phyloP scores from a whole-genome alignment of 2,888 invertebrate genomes.

The Alsophila aescularia region DNA sequence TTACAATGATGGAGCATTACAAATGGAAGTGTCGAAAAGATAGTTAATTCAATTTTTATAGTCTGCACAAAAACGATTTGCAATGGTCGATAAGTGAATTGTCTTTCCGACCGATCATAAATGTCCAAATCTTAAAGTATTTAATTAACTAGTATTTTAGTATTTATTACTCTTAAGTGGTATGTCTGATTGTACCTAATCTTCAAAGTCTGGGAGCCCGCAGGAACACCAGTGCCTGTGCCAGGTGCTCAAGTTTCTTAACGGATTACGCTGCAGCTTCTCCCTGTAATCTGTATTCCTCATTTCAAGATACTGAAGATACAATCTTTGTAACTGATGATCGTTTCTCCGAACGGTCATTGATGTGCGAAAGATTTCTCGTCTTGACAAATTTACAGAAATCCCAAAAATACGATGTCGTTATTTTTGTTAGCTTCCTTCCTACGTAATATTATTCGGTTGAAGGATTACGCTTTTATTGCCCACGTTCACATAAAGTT shows the following conservation, averaged over 20 bases:
- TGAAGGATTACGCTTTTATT: conserved; percentile 35
- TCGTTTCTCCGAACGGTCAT: not conserved
- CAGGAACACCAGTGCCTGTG: no score
- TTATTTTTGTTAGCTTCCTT: conserved; percentile 9
- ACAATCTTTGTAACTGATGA: no score
- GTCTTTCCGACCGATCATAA: conserved; percentile 16
- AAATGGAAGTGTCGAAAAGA: conserved; percentile 34
- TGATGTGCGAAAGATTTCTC: not conserved
- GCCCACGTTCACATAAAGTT: conserved; percentile 23
- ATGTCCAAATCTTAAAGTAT: not conserved
- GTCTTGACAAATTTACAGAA: not conserved
- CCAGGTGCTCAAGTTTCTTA: no score
- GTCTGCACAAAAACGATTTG: conserved; percentile 36
- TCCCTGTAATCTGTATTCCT: not conserved
- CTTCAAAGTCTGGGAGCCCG: no score
- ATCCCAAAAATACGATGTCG: conserved; percentile 2
- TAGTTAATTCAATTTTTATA: conserved; percentile 32
- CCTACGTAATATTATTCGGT: conserved; percentile 24
- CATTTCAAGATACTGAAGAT: no score
- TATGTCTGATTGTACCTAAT: no score
- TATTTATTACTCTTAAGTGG: not conserved
- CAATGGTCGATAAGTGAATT: conserved; percentile 26
- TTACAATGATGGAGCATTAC: conserved; percentile 32
- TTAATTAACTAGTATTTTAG: not conserved
- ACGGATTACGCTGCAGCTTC: no score